These are phyloP conservation scores for Lepus townsendii DNA, from an alignment of 2,797 vertebrate genomes.

Conservation along the genomic window DNA sequence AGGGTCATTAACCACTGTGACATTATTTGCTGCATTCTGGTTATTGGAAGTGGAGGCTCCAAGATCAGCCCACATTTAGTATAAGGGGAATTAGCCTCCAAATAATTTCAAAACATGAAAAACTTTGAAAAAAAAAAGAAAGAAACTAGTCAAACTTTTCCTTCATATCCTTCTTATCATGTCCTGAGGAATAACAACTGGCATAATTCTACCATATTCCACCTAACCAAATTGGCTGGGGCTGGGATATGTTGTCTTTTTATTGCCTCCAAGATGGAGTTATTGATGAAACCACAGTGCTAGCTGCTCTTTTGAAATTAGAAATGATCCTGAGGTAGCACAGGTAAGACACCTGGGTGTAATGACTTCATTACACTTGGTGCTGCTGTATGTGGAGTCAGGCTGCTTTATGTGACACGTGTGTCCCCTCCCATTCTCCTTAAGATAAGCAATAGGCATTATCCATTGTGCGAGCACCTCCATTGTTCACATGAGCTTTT, in stretches of 20 bases:
- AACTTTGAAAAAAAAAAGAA: not conserved
- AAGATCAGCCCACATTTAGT: not conserved
- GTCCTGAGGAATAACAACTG: not conserved
- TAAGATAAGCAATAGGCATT: slow-evolving; percentile 85
- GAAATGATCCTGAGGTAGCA: slow-evolving; percentile 47
- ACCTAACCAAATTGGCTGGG: not conserved
- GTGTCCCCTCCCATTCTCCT: slow-evolving; percentile 74
- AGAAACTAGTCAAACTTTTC: not conserved
- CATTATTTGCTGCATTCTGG: not conserved
- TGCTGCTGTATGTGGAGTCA: not conserved
- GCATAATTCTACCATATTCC: slow-evolving; percentile 27
- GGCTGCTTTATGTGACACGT: not conserved
- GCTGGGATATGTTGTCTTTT: not conserved
- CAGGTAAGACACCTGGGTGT: not conserved
- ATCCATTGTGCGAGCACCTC: slow-evolving; percentile 82
- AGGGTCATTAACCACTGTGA: not conserved
- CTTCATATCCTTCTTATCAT: not conserved
- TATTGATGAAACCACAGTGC: slow-evolving; percentile 52
- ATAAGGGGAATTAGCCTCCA: not conserved
- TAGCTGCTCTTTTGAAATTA: slow-evolving; percentile 71
- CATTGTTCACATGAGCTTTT: slow-evolving; percentile 83
- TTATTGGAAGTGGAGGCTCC: not conserved
- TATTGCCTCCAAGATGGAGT: slow-evolving; percentile 65
- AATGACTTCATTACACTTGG: slow-evolving; percentile 78
- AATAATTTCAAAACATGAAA: not conserved